These are phyloP conservation scores for Agapornis roseicollis DNA, from an alignment of 2,113 vertebrate species.

Conservation along the genomic window DNA sequence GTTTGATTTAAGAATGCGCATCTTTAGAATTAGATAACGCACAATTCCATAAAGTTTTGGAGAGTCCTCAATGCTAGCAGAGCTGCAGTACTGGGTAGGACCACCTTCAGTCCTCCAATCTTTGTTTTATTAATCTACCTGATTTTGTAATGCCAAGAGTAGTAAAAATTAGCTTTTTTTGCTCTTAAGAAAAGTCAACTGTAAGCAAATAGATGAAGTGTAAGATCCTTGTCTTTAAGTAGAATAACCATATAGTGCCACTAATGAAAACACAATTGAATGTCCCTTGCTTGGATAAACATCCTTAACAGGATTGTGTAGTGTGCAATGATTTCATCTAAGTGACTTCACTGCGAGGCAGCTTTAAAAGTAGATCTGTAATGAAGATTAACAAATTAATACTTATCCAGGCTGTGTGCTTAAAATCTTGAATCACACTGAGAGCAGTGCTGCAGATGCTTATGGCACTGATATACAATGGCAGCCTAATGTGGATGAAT, in stretches of 20 bases:
- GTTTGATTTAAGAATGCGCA: background rate
- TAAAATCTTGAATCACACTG: background rate
- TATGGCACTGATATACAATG: background rate
- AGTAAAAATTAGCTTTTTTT: background rate
- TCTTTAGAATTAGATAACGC: background rate
- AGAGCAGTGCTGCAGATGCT: background rate
- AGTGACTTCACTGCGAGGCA: background rate
- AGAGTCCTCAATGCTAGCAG: background rate
- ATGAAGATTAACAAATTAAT: background rate
- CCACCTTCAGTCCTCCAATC: background rate
- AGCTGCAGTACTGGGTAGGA: background rate
- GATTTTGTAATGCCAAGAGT: background rate
- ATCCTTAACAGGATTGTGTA: conserved; percentile 26
- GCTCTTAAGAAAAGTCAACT: background rate
- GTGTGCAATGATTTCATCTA: conserved; percentile 12
- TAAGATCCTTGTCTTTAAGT: conserved; percentile 16
- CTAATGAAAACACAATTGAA: conserved; percentile 37
- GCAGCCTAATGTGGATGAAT: background rate
- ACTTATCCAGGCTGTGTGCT: background rate
- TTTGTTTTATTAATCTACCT: background rate
- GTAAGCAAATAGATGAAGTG: background rate
- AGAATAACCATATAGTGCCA: conserved; percentile 23
- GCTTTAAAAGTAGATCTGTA: background rate
- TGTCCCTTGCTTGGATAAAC: conserved; percentile 32
- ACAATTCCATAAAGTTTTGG: background rate